phyloP scores from a whole-genome alignment of 2,888 invertebrate genomes.

The Griposia aprilina region DNA sequence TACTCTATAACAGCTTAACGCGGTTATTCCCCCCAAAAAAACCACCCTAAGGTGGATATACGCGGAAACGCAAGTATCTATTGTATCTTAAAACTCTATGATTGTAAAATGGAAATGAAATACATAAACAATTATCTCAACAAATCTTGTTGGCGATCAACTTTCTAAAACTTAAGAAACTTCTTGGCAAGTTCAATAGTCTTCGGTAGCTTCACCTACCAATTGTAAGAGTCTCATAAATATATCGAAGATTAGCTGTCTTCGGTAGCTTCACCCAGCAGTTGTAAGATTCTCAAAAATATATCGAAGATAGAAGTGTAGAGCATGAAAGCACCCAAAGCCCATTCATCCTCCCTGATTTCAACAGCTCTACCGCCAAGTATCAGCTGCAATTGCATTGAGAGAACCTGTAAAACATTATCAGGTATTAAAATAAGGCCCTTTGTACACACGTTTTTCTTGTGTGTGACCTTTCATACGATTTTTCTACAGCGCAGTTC shows the following conservation, averaged over 20 bases:
- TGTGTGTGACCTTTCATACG: too few species aligned
- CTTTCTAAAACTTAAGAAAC: neutral
- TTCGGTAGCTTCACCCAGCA: slow-evolving; percentile 60
- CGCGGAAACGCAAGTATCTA: too few species aligned
- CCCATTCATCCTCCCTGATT: slow-evolving; percentile 74
- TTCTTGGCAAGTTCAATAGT: slow-evolving; percentile 4
- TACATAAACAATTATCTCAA: neutral
- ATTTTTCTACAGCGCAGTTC: too few species aligned
- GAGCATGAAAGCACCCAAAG: slow-evolving; percentile 73
- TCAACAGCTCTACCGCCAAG: slow-evolving; percentile 76
- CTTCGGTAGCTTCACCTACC: slow-evolving; percentile 56
- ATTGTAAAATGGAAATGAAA: neutral
- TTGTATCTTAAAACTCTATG: neutral
- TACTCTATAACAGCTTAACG: too few species aligned
- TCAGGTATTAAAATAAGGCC: neutral
- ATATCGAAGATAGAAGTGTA: slow-evolving; percentile 77
- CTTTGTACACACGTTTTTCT: too few species aligned
- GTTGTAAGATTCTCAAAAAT: slow-evolving; percentile 74
- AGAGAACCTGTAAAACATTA: slow-evolving; percentile 70
- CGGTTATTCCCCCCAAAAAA: too few species aligned
- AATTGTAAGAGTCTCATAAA: slow-evolving; percentile 76
- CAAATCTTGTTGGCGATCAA: neutral
- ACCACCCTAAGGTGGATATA: too few species aligned
- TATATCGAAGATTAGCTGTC: slow-evolving; percentile 71
- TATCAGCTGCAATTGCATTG: slow-evolving; percentile 79